These are phyloP conservation scores for Brachyalestes nurse DNA, from an alignment of 2,797 vertebrate genomes.

Conservation along the genomic window DNA sequence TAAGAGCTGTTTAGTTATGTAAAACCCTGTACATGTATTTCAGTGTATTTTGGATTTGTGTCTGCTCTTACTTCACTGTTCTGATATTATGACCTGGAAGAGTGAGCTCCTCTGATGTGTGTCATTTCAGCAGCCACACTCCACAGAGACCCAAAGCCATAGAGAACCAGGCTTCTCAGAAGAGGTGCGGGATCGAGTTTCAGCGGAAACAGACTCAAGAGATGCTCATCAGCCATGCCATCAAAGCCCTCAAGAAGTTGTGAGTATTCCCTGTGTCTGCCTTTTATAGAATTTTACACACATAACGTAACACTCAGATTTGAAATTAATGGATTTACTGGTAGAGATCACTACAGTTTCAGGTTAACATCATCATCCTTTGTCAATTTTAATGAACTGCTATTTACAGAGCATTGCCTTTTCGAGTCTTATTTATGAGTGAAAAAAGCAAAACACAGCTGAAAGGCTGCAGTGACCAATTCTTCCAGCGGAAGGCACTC, in stretches of 20 bases:
- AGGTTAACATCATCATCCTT: too few species aligned
- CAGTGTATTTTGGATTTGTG: background rate
- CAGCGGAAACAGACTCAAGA: slow-evolving; percentile 32
- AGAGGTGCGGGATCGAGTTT: slow-evolving; percentile 11
- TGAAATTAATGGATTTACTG: too few species aligned
- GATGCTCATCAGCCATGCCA: slow-evolving; percentile 39
- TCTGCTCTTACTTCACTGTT: background rate
- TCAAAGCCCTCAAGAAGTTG: slow-evolving; percentile 56
- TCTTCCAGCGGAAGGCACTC: slow-evolving; percentile 71
- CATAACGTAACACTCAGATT: too few species aligned
- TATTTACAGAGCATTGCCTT: too few species aligned
- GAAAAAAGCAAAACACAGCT: slow-evolving; percentile 8
- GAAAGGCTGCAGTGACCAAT: slow-evolving; percentile 49
- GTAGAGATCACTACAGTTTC: too few species aligned
- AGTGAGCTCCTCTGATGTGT: slow-evolving; percentile 36
- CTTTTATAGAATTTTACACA: background rate
- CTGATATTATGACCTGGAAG: slow-evolving; percentile 11
- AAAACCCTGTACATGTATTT: background rate
- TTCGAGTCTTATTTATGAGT: background rate
- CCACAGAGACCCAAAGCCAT: background rate
- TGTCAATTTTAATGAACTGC: too few species aligned
- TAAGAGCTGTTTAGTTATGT: background rate
- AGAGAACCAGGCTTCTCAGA: background rate
- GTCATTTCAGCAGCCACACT: slow-evolving; percentile 10
- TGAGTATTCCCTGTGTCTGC: slow-evolving; percentile 31